Evolutionary conservation across 2,797 vertebrate genomes (phyloP).

Genomic region (Sebastes matsubarae): DNA sequence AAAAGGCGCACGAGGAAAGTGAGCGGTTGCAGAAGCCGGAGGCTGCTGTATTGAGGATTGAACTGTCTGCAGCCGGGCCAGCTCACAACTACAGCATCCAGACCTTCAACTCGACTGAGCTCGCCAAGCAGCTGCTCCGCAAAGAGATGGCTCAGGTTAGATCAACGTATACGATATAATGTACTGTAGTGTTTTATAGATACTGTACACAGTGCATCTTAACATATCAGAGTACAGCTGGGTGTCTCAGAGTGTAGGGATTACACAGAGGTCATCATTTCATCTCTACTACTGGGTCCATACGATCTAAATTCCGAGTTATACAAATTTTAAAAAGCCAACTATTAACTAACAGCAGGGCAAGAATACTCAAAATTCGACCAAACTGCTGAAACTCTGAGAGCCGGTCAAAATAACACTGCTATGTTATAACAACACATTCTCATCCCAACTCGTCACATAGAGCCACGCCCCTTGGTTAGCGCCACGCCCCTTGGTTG

Average conservation of each 20-base stretch:
- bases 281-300: no score
- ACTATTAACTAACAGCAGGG: not conserved
- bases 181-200: not conserved
- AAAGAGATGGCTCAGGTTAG: slow-evolving; percentile 81
- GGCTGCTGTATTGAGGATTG: slow-evolving; percentile 49
- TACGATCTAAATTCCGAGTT: not conserved
- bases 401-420: no score
- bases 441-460: no score
- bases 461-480: no score
- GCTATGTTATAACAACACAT: not conserved
- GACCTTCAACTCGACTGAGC: slow-evolving; percentile 76
- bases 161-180: not conserved
- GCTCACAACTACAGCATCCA: slow-evolving; percentile 86
- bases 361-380: not conserved
- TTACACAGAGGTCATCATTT: no score
- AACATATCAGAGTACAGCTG: not conserved
- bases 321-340: no score
- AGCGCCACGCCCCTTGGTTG: no score
- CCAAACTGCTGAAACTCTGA: not conserved
- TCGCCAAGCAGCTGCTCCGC: slow-evolving; percentile 71
- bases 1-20: slow-evolving; percentile 53
- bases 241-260: not conserved
- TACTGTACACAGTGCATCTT: not conserved
- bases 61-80: slow-evolving; percentile 13
- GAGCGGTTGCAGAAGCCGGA: slow-evolving; percentile 42